Evolutionary conservation across 92 coral and sea anemone species (phyloP).

Genomic region (Palythoa grandiflora): DNA sequence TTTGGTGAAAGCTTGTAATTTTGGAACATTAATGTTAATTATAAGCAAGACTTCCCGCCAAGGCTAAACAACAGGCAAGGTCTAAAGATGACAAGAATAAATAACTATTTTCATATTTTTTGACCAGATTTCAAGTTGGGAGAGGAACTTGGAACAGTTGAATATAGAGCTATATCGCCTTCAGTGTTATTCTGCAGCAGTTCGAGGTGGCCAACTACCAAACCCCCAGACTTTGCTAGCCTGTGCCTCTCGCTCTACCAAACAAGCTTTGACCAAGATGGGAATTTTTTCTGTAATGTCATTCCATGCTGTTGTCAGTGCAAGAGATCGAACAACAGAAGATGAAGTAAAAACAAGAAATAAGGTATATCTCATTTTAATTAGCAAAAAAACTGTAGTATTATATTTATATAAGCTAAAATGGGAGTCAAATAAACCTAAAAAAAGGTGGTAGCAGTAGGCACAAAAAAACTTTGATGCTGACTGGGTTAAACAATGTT

Average conservation of each 20-base stretch:
- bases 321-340: constrained; percentile 81
- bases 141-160: constrained; percentile 86
- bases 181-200: constrained; percentile 93
- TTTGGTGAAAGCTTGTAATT: too few species aligned
- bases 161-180: constrained; percentile 82
- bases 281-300: constrained; percentile 96
- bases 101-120: not conserved
- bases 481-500: too few species aligned
- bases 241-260: constrained; percentile 89
- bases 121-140: constrained; percentile 96
- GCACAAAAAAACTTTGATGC: too few species aligned
- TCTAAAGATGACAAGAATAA: too few species aligned
- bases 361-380: constrained; percentile 16
- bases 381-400: too few species aligned
- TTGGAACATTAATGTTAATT: too few species aligned
- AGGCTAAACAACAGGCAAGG: too few species aligned
- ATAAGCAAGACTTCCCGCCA: too few species aligned
- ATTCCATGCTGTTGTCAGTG: constrained; percentile 93
- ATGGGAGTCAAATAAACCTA: too few species aligned
- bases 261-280: constrained; percentile 86
- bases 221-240: constrained; percentile 94
- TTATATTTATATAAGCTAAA: too few species aligned
- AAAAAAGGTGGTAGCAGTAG: too few species aligned
- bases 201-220: constrained; percentile 87
- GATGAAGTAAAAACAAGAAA: constrained; percentile 75